Percentiles rank a stretch among this genome's conserved stretches.
phyloP scores from a whole-genome alignment of 2,797 vertebrate species.

The Micropoecilia bifurca region DNA sequence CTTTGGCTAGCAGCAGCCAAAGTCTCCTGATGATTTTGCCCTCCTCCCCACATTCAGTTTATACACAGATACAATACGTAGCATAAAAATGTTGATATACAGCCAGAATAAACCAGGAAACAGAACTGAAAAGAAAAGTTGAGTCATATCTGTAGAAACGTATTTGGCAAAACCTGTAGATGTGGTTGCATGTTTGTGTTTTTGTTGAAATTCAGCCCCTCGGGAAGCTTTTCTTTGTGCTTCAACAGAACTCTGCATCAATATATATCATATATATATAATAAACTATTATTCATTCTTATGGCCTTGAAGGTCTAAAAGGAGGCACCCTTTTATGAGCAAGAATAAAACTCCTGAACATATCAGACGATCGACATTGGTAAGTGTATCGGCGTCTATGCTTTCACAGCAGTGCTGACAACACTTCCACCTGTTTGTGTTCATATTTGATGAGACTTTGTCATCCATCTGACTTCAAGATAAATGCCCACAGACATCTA shows the following conservation, averaged over 20 bases:
- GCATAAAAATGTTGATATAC: constrained; percentile 37
- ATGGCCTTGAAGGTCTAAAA: background rate
- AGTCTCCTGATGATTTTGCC: background rate
- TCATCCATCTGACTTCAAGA: constrained; percentile 31
- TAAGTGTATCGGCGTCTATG: background rate
- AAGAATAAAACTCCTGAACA: background rate
- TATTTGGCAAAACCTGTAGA: constrained; percentile 27
- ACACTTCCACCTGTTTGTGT: constrained; percentile 38
- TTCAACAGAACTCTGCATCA: background rate
- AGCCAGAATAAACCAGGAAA: constrained; percentile 27
- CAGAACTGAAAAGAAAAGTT: constrained; percentile 28
- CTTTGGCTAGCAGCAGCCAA: background rate
- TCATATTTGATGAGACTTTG: constrained; percentile 17
- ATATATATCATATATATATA: background rate
- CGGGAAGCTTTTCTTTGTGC: background rate
- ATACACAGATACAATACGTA: constrained; percentile 18
- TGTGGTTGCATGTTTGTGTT: background rate
- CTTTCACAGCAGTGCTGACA: background rate
- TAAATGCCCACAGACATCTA: constrained; percentile 39
- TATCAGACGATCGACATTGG: background rate
- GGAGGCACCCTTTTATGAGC: background rate
- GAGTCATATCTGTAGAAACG: constrained; percentile 38
- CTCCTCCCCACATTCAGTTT: background rate
- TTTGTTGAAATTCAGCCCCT: background rate
- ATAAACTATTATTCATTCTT: background rate